A percentile compares a stretch with the other conserved stretches of the same genome.
Evolutionary conservation across 2,888 invertebrate genomes (phyloP).

Genomic region (Lysandra bellargus): DNA sequence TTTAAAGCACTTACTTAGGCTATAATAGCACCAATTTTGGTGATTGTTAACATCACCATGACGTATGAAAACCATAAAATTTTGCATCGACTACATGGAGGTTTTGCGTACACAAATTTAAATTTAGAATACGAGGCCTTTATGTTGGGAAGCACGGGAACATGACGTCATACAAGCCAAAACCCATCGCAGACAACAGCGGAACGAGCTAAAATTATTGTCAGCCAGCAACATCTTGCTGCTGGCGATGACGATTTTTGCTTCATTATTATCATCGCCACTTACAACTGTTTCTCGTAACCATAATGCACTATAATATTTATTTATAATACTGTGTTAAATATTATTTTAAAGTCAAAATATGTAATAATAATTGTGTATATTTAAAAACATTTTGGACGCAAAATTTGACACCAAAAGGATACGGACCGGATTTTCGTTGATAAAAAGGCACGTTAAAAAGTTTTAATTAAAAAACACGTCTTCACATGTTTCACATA

Average conservation of each 20-base stretch:
- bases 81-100: not conserved
- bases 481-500: conserved; percentile 16
- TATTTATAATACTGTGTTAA: too few species aligned
- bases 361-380: not conserved
- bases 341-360: too few species aligned
- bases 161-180: not conserved
- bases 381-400: not conserved
- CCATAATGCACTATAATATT: too few species aligned
- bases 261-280: too few species aligned
- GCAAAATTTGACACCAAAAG: conserved; percentile 20
- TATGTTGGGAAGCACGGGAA: not conserved
- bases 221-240: not conserved
- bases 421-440: conserved; percentile 8
- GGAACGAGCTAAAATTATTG: not conserved
- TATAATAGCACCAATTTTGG: not conserved
- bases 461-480: conserved; percentile 26
- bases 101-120: not conserved
- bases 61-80: not conserved
- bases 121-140: conserved; percentile 18
- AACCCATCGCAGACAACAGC: not conserved
- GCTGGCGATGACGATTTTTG: too few species aligned
- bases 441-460: conserved; percentile 9
- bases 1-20: too few species aligned
- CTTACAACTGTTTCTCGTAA: too few species aligned
- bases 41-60: not conserved